A percentile compares a stretch with the other conserved stretches of the same genome.
Evolutionary conservation across 2,888 invertebrate species (phyloP).

Genomic region (Diarsia mendica): DNA sequence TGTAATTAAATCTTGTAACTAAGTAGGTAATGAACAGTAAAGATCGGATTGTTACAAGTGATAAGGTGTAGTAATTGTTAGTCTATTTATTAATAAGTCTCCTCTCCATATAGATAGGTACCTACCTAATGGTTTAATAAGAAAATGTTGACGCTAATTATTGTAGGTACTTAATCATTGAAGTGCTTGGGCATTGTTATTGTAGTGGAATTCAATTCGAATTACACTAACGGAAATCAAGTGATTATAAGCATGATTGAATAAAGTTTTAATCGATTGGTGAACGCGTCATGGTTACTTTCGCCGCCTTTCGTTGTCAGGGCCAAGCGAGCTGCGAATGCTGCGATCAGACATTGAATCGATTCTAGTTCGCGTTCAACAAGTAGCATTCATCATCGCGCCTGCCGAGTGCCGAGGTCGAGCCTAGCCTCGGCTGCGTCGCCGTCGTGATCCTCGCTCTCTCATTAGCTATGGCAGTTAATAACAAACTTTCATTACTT

Average conservation of each 20-base stretch:
- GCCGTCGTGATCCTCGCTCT: constrained; percentile 64
- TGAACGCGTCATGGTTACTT: constrained; percentile 82
- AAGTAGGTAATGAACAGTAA: background rate
- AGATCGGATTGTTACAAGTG: background rate
- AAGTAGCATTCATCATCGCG: constrained; percentile 75
- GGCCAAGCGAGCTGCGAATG: constrained; percentile 75
- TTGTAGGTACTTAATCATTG: constrained; percentile 2
- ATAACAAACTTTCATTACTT: constrained; percentile 73
- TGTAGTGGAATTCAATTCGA: constrained; percentile 41
- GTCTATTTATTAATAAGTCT: constrained; percentile 15
- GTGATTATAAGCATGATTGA: constrained; percentile 65
- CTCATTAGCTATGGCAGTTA: constrained; percentile 60
- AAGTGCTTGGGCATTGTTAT: background rate
- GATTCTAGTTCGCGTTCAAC: constrained; percentile 69
- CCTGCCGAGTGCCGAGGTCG: constrained; percentile 78
- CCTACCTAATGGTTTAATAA: constrained; percentile 7
- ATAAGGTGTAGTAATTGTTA: constrained; percentile 14
- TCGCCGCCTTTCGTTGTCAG: constrained; percentile 87
- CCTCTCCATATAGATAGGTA: background rate
- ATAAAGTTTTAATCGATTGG: constrained; percentile 74
- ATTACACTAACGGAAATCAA: constrained; percentile 54
- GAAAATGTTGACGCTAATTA: constrained; percentile 17
- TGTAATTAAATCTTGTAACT: background rate
- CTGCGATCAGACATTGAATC: constrained; percentile 74
- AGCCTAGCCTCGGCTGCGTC: constrained; percentile 54